Base-by-base conservation (phyloP, 1,140 invertebrate species). In the Chironomus tepperi region DNA sequence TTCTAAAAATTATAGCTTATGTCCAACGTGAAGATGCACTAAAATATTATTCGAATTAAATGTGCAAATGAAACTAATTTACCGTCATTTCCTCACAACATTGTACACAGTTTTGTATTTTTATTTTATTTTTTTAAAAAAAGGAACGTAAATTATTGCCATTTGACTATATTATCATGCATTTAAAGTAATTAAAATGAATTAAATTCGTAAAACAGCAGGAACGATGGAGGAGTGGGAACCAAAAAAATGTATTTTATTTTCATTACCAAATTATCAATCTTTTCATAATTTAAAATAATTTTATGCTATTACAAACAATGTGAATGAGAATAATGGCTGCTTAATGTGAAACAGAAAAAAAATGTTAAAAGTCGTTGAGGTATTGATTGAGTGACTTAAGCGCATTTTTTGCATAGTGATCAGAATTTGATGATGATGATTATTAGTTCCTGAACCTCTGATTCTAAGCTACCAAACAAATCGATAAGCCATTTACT, bases 191-290 rank as follows among this genome's bases (percentile, higher is more conserved):
- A 57, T 57, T 57, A 57, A 57, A 57, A 57, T 5, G 47, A 57
- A 57, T 57, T 57, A 2, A 34, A 34, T 34, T 57, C 12, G 47
- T 57, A 5, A 0, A 57, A 57, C 47, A 57, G 24, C 24, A 34
- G 24, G 24, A 34, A 34, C 24, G 24, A 34, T 34, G 24, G 5
- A 34, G 5, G 24, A 34, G 24, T 2, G 24, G 24, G 24, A 34
- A n/a, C n/a, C n/a, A n/a, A n/a, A n/a, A n/a, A 34, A 34, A 34
- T n/a, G 15, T n/a, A n/a, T n/a, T 57, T 57, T 57, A 57, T 57
- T 12, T 57, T 57, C 47, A 57, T 57, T 57, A 57, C 47, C 47
- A 57, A 57, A 57, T 57, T 57, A 57, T 57, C 47, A 57, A 57
- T 57, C 47, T 12, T 15, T 57, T 57, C 0, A 57, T 57, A 57